Evolutionary conservation across 2,113 vertebrate genomes (phyloP).

Genomic region (Semnopithecus entellus): DNA sequence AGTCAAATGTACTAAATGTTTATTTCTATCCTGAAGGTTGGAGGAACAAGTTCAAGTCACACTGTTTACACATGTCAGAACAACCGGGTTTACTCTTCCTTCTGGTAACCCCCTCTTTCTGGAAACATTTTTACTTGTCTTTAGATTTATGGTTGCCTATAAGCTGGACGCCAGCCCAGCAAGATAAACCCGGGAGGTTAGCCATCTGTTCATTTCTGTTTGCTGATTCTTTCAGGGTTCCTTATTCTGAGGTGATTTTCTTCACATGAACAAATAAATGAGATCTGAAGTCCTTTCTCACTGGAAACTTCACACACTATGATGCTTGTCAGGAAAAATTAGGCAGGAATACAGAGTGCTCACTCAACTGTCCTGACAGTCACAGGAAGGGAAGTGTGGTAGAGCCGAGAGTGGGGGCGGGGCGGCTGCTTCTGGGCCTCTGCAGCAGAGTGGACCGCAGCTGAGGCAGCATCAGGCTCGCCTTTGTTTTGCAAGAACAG

Average conservation of each 20-base stretch:
- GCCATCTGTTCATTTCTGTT: background rate
- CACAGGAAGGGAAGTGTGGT: background rate
- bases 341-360: background rate
- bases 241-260: background rate
- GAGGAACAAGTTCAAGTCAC: background rate
- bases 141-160: background rate
- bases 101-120: background rate
- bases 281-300: background rate
- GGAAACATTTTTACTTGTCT: background rate
- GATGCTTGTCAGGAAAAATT: background rate
- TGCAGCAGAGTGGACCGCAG: background rate
- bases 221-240: background rate
- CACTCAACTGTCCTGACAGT: background rate
- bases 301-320: background rate
- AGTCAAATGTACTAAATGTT: background rate
- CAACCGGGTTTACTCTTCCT: background rate
- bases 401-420: background rate
- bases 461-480: background rate
- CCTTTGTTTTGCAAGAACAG: background rate
- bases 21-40: background rate
- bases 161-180: background rate
- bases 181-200: background rate
- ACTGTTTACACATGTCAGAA: background rate
- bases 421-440: background rate
- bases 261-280: background rate